phyloP scores from a whole-genome alignment of 2,888 invertebrate species.

The Lymantria dispar region DNA sequence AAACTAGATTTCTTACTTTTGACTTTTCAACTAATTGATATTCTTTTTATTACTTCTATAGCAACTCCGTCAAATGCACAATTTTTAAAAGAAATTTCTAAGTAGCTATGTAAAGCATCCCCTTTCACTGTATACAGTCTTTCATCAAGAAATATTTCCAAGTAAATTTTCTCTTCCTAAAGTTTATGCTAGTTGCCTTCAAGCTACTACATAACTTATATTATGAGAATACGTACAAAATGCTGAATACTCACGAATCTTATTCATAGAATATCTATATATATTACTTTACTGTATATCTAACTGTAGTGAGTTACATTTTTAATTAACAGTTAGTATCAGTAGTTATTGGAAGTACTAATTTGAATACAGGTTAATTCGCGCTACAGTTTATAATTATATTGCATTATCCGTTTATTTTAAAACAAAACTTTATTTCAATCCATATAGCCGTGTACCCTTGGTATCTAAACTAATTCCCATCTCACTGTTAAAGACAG shows the following conservation, averaged over 20 bases:
- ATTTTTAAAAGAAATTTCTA: constrained; percentile 42
- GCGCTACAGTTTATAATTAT: no score
- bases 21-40: constrained; percentile 52
- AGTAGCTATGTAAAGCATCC: constrained; percentile 44
- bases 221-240: constrained; percentile 47
- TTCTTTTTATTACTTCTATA: constrained; percentile 45
- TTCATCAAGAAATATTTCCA: constrained; percentile 60
- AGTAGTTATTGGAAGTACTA: not conserved
- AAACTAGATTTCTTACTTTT: not conserved
- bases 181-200: constrained; percentile 67
- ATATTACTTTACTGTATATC: constrained; percentile 44
- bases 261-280: constrained; percentile 46
- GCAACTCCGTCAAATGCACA: constrained; percentile 37
- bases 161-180: constrained; percentile 62
- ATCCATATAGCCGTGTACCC: no score
- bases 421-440: no score
- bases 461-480: no score
- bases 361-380: not conserved
- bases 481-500: no score
- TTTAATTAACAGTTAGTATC: constrained; percentile 7
- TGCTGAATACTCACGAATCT: constrained; percentile 40
- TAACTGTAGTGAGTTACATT: constrained; percentile 28
- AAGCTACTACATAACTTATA: constrained; percentile 56
- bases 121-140: constrained; percentile 55
- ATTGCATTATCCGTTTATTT: no score